Evolutionary conservation across 2,797 vertebrate species (phyloP).

Genomic region (Pangasius sanitwongsei): DNA sequence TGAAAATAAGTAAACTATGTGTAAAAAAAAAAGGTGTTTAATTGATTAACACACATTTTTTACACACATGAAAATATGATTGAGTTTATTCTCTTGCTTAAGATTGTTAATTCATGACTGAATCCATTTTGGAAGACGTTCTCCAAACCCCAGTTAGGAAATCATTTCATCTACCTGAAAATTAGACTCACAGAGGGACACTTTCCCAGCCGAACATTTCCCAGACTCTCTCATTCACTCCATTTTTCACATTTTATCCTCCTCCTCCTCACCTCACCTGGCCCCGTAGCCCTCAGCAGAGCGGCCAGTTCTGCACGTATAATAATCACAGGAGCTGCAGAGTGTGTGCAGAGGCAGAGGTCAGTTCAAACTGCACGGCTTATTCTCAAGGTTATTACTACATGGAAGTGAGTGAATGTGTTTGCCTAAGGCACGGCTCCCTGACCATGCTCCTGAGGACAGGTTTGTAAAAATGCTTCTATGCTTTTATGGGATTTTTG

Average conservation of each 20-base stretch:
- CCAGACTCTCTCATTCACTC: too few species aligned
- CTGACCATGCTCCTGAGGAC: neutral
- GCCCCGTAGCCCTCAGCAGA: neutral
- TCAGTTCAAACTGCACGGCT: constrained; percentile 16
- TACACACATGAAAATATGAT: neutral
- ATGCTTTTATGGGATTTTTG: neutral
- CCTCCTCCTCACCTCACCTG: neutral
- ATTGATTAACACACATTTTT: too few species aligned
- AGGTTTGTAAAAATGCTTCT: constrained; percentile 7
- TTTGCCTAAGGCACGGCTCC: constrained; percentile 11
- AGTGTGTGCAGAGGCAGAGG: constrained; percentile 31
- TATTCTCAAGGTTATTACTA: constrained; percentile 31
- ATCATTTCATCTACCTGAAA: neutral
- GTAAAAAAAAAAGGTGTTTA: neutral
- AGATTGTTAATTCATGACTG: neutral
- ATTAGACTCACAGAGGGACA: neutral
- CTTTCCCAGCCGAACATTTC: neutral
- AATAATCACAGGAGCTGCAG: constrained; percentile 24
- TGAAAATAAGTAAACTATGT: neutral
- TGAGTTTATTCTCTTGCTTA: neutral
- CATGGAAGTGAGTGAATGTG: constrained; percentile 18
- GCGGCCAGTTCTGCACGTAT: neutral
- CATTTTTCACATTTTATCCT: neutral
- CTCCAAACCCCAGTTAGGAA: neutral
- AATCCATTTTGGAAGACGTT: neutral